phyloP scores from a whole-genome alignment of 92 coral and sea anemone genomes.

The Parazoanthus atlanticus region DNA sequence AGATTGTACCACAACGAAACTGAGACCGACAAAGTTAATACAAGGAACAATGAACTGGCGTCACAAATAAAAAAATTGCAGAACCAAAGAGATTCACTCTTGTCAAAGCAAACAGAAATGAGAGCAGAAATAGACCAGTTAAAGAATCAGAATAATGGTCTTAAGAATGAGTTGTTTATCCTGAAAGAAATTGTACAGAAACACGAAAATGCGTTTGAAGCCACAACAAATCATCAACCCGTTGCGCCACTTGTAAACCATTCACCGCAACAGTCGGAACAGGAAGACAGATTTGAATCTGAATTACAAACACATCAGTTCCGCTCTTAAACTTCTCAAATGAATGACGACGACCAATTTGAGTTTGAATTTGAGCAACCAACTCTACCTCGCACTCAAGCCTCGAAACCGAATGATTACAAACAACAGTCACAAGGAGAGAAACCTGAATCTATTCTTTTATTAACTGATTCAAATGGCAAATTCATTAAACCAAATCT shows the following conservation, averaged over 20 bases:
- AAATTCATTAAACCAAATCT: conserved; percentile 21
- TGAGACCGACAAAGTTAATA: background rate
- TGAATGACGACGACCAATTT: too few species aligned
- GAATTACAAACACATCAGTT: too few species aligned
- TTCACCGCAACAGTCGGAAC: too few species aligned
- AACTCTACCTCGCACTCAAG: background rate
- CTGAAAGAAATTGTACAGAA: conserved; percentile 47
- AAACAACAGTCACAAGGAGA: background rate
- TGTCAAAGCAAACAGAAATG: conserved; percentile 27
- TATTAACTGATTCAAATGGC: conserved; percentile 51
- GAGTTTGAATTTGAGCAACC: background rate
- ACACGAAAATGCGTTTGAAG: conserved; percentile 29
- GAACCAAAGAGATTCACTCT: background rate
- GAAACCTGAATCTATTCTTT: background rate
- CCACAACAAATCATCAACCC: background rate
- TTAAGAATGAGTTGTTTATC: conserved; percentile 39
- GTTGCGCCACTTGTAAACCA: background rate
- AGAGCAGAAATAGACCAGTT: conserved; percentile 29
- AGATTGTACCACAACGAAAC: conserved; percentile 26
- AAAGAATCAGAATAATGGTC: conserved; percentile 34
- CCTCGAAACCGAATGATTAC: background rate
- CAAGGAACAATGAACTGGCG: background rate
- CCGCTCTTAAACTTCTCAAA: too few species aligned
- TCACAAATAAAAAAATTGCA: conserved; percentile 17
- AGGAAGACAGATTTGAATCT: too few species aligned